Evolutionary conservation across 2,888 invertebrate species (phyloP).

Genomic region (Pachymerium ferrugineum): DNA sequence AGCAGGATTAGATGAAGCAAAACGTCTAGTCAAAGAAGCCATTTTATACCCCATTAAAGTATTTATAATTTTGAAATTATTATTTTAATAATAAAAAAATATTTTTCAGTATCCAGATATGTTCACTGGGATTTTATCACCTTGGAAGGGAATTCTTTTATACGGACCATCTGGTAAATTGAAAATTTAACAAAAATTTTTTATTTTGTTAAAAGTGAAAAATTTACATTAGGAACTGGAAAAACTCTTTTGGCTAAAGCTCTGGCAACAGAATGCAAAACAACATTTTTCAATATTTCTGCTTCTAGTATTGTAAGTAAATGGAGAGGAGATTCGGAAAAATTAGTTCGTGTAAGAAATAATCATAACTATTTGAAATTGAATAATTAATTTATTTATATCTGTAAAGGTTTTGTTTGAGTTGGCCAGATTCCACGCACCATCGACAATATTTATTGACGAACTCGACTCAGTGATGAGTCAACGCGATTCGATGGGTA

Average conservation of each 20-base stretch:
- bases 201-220: slow-evolving; percentile 28
- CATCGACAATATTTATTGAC: slow-evolving; percentile 87
- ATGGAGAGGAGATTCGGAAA: slow-evolving; percentile 94
- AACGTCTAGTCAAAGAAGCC: slow-evolving; percentile 74
- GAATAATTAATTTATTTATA: background rate
- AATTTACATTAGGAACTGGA: slow-evolving; percentile 50
- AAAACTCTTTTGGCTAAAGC: slow-evolving; percentile 88
- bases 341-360: slow-evolving; percentile 67
- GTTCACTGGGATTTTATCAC: slow-evolving; percentile 54
- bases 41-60: slow-evolving; percentile 64
- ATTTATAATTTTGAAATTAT: slow-evolving; percentile 23
- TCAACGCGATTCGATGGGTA: slow-evolving; percentile 45
- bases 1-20: slow-evolving; percentile 67
- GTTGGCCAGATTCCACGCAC: slow-evolving; percentile 74
- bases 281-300: slow-evolving; percentile 84
- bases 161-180: slow-evolving; percentile 66
- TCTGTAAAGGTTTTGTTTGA: slow-evolving; percentile 69
- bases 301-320: slow-evolving; percentile 87
- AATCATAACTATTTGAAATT: too few species aligned
- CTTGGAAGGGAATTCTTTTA: slow-evolving; percentile 77
- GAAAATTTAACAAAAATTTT: background rate
- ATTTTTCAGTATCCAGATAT: slow-evolving; percentile 49
- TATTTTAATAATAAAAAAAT: background rate
- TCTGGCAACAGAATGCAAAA: slow-evolving; percentile 70
- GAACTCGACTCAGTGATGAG: slow-evolving; percentile 83